Evolutionary conservation across 2,113 vertebrate species (phyloP), one percentile per base, ranked within the genome.

Genomic region (Gallinago undulata): DNA sequence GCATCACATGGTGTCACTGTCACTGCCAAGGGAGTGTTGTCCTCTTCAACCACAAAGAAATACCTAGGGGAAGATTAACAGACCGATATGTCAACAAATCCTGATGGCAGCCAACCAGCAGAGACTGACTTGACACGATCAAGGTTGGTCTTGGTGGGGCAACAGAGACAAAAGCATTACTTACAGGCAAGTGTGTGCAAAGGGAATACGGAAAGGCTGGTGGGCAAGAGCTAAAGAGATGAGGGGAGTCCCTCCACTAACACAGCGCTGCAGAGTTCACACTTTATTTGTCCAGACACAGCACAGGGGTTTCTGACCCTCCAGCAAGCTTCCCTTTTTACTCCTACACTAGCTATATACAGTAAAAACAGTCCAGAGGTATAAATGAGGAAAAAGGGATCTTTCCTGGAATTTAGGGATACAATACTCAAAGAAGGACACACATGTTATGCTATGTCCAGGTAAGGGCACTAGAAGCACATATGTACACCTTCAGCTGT

Each of bases 31-130:
- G 99, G 99, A 24, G 99, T 99, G 97, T 99, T 99, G 96, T 99
- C 99, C 94, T 99, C 99, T 91, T 99, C 99, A 83, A 99, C 99
- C 97, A 99, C 98, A 91, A 99, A 99, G 97, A 99, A 99, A 95
- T 99, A 99, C 98, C 99, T 99, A 94, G 15, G 41, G 37, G 60
- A 75, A 90, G 48, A 74, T 39, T 47, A 74, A 78, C 35, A 95
- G 59, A 83, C 7, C 28, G 27, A n/a, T 31, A 31, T 0, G 10
- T 84, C 79, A 79, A 45, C 39, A 78, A 57, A 30, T 41, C 47
- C 45, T 63, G 41, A 19, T 33, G 45, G 25, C 62, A 92, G 79
- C 27, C 70, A 69, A 1, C 19, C 0, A 1, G 10, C 43, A 56
- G 28, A 19, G 62, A 43, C 7, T 16, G 53, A 66, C 30, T 53